Percentiles rank a stretch among this genome's conserved stretches.
These are phyloP conservation scores for Oligia strigilis DNA, from an alignment of 2,888 invertebrate genomes.

Conservation along the genomic window DNA sequence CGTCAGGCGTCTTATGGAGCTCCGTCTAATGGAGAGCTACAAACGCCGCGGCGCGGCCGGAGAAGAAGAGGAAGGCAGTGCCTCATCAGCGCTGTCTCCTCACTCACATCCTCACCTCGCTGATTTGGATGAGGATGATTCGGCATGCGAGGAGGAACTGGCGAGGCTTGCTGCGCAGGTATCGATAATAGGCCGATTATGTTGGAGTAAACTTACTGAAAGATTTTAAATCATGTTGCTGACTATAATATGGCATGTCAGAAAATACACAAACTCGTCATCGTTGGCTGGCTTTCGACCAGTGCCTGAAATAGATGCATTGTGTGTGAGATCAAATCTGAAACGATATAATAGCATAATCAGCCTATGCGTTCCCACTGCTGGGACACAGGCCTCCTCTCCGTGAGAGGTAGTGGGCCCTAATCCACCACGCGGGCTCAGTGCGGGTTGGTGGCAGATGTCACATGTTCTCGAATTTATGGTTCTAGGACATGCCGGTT, in stretches of 20 bases:
- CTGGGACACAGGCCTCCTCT: too few relatives aligned
- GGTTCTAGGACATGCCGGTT: too few relatives aligned
- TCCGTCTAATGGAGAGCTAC: conserved; percentile 88
- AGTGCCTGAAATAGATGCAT: too few relatives aligned
- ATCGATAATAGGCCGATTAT: background rate
- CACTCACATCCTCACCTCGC: conserved; percentile 98
- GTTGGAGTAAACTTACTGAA: background rate
- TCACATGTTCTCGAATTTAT: too few relatives aligned
- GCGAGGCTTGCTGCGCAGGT: conserved; percentile 94
- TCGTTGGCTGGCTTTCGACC: background rate
- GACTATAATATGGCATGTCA: background rate
- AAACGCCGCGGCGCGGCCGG: conserved; percentile 78
- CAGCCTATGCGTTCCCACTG: too few relatives aligned
- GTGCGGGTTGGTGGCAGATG: too few relatives aligned
- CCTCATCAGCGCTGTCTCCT: conserved; percentile 97
- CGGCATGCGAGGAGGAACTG: conserved; percentile 96
- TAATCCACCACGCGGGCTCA: too few relatives aligned
- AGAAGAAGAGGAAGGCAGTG: conserved; percentile 95
- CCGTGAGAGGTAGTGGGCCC: too few relatives aligned
- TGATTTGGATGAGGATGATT: conserved; percentile 97
- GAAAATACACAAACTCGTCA: background rate
- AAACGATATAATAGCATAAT: background rate
- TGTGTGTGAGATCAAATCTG: background rate
- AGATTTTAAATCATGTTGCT: background rate
- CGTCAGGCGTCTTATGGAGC: conserved; percentile 92